Evolutionary conservation across 2,888 invertebrate species (phyloP), one percentile per base, ranked within the genome.

Genomic region (Pseudeuparius sepicola): DNA sequence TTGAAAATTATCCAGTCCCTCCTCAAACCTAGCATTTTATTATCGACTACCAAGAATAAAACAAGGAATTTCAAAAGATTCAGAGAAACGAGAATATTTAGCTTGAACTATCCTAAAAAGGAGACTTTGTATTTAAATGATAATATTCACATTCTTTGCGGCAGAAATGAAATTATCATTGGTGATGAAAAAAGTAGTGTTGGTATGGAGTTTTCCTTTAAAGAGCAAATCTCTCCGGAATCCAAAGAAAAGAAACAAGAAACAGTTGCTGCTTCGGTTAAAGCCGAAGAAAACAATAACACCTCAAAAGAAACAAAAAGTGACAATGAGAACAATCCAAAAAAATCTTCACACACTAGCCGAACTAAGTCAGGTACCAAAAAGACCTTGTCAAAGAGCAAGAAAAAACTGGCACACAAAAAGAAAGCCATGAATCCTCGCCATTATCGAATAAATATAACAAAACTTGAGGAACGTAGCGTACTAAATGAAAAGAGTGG

Each of bases 151-250:
- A 48, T 53, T 13, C 36, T 48, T 5, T 54, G 47, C 25, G 45
- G 44, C n/a, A 42, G 49, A 32, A 47, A 51, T 32, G 47, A 50
- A 36, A 46, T 54, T 24, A 47, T 51, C 23, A 48, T 53, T 27
- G 43, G 44, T 7, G 50, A 50, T 35, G 48, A 46, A 31, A 49
- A 48, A 35, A 45, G 44, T 17, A 43, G 39, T 14, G 43, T 51
- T 12, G 48, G 50, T 35, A 41, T 48, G 37, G 49, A 50, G 37
- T 44, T 54, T 24, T 48, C 47, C 6, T 49, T 54, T 36, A 48
- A 52, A 23, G 48, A 50, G 23, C n/a, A n/a, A n/a, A 34, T 38
- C 31, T 38, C 44, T 9, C 41, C 34, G 34, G 42, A 43, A 28
- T 38, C 29, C 15, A 42, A 39, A 29, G 39, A 43, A 35, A 41